These are phyloP conservation scores for Mus minutoides DNA, from an alignment of 2,797 vertebrate genomes.

Conservation along the genomic window DNA sequence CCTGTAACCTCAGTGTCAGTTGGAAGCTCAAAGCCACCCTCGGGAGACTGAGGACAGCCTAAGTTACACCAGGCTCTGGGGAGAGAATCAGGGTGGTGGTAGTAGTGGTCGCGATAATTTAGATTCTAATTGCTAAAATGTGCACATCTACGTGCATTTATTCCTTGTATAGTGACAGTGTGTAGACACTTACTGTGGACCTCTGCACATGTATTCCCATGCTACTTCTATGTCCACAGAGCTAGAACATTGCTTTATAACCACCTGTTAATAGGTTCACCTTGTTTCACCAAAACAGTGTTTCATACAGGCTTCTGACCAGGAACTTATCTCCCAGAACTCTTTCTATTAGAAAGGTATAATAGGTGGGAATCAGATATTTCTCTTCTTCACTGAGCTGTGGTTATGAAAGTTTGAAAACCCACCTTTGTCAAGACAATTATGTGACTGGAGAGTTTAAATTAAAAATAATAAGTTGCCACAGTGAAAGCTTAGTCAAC, in stretches of 20 bases:
- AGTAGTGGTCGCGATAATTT: too few species aligned
- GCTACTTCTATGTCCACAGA: background rate
- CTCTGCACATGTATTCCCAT: background rate
- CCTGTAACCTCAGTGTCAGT: too few species aligned
- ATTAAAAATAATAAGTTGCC: background rate
- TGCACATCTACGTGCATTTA: background rate
- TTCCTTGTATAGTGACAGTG: background rate
- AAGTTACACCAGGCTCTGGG: background rate
- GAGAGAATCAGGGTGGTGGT: background rate
- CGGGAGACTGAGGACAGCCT: background rate
- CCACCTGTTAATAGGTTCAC: background rate
- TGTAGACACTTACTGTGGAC: background rate
- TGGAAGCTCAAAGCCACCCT: background rate
- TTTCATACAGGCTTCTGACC: conserved; percentile 30
- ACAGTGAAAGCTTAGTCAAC: background rate
- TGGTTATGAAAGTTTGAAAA: background rate
- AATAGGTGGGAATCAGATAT: background rate
- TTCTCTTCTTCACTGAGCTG: background rate
- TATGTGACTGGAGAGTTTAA: background rate
- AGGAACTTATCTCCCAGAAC: background rate
- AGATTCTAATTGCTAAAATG: background rate
- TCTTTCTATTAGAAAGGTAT: conserved; percentile 13
- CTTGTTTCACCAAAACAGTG: conserved; percentile 3
- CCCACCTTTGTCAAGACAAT: background rate
- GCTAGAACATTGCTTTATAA: background rate